These are phyloP conservation scores for Casuarius casuarius DNA, from an alignment of 2,113 vertebrate species.

Conservation along the genomic window DNA sequence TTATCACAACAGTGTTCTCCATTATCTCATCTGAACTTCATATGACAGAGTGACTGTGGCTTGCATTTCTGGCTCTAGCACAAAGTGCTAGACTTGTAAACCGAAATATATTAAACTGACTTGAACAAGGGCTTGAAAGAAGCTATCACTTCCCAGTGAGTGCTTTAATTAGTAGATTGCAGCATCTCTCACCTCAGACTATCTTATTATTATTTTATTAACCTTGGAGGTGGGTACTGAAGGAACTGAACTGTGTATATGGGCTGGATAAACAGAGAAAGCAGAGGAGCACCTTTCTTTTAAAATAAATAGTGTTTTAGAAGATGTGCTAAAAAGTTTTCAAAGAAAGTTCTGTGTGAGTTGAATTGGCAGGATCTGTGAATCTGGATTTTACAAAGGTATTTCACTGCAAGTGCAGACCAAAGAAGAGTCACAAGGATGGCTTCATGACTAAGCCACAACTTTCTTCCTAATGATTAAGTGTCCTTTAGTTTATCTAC, in stretches of 20 bases:
- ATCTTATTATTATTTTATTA: too few relatives aligned
- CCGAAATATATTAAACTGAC: not conserved
- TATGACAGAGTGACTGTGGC: not conserved
- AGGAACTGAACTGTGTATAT: too few relatives aligned
- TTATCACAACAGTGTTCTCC: not conserved
- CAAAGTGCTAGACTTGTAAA: not conserved
- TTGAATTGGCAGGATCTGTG: not conserved
- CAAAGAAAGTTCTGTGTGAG: not conserved
- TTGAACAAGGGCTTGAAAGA: not conserved
- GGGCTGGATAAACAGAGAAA: too few relatives aligned
- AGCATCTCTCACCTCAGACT: too few relatives aligned
- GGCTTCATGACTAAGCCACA: not conserved
- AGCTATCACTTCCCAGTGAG: not conserved
- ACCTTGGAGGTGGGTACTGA: too few relatives aligned
- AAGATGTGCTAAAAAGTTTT: too few relatives aligned
- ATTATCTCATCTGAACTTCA: not conserved
- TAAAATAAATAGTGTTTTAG: too few relatives aligned
- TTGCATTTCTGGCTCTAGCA: not conserved
- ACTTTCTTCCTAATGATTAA: not conserved
- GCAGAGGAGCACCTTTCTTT: too few relatives aligned
- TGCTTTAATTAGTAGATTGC: too few relatives aligned
- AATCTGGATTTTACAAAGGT: not conserved
- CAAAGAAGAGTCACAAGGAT: not conserved
- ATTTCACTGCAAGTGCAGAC: not conserved
- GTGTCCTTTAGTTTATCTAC: not conserved